These are phyloP conservation scores for Proctacanthus coquilletti DNA, from an alignment of 1,140 invertebrate genomes.

Conservation along the genomic window DNA sequence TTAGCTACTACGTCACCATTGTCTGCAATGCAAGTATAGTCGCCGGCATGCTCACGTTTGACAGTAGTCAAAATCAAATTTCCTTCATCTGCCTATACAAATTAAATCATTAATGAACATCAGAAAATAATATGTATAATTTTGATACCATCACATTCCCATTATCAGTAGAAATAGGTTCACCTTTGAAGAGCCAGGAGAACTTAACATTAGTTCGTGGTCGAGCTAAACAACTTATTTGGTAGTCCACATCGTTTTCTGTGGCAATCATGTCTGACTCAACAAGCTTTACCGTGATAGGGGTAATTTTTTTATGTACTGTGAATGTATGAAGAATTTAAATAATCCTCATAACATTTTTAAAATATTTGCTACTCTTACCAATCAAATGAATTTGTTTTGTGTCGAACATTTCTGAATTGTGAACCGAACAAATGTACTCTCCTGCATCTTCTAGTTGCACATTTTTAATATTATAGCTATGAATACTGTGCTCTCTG, in stretches of 20 bases:
- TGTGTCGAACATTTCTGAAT: background rate
- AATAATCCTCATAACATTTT: background rate
- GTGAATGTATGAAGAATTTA: background rate
- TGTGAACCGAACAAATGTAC: background rate
- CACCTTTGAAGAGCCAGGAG: background rate
- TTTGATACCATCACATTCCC: background rate
- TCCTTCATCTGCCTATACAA: background rate
- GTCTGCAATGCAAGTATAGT: background rate
- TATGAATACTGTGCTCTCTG: background rate
- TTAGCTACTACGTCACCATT: background rate
- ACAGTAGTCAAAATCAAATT: background rate
- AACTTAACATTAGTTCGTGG: background rate
- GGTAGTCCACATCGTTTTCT: background rate
- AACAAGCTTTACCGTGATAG: background rate
- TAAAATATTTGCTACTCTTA: constrained; percentile 1
- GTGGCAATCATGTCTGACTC: background rate
- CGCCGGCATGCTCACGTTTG: background rate
- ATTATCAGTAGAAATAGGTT: background rate
- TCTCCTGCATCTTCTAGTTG: background rate
- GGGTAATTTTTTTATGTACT: background rate
- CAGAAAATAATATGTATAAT: background rate
- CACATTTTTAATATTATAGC: background rate
- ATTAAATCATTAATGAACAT: background rate
- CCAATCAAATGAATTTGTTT: background rate
- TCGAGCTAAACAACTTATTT: background rate